Evolutionary conservation across 2,797 vertebrate genomes (phyloP), one percentile per base, ranked within the genome.

Genomic region (Staurois parvus): DNA sequence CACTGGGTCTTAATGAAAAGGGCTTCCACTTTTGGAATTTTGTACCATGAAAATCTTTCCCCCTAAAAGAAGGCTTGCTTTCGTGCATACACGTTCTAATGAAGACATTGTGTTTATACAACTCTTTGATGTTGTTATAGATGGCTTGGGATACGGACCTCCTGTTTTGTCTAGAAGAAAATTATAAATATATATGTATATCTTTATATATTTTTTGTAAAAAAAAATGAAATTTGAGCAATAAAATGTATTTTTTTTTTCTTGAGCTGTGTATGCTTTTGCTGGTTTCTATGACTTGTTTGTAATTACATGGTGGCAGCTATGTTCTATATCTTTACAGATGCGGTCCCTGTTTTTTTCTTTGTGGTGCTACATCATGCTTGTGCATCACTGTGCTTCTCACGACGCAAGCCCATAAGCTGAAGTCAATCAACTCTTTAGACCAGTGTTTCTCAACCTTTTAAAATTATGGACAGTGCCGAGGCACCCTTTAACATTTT

Each of bases 131-230:
- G 83, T 79, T 78, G 28, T 64, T 66, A 79, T 73, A 62, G 76
- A 73, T 85, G 79, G 56, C 29, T 67, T 67, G 76, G 83, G 77
- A 73, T 72, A 70, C 29, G 34, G 52, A 72, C 67, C 59, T 85
- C 83, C 76, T 48, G 69, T 74, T 78, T 84, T 79, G 83, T 85
- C 37, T 73, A 89, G 88, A 89, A 90, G 88, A 84, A 89, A 87
- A 56, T 26, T 1, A 30, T 66, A 77, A 40, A 28, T 87, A 84
- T 76, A 79, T 87, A 59, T 72, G 66, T 79, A 56, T 26, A 42
- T 34, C 42, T 48, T 40, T 21, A 42, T 15, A n/a, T 67, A 11
- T 85, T 48, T 79, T 79, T 73, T 72, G 52, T 72, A 84, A 66
- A 84, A 37, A 84, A 37, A 72, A 78, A 72, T 76, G 21, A 78